phyloP scores from a whole-genome alignment of 2,797 vertebrate species.

The Macrochelys suwanniensis region DNA sequence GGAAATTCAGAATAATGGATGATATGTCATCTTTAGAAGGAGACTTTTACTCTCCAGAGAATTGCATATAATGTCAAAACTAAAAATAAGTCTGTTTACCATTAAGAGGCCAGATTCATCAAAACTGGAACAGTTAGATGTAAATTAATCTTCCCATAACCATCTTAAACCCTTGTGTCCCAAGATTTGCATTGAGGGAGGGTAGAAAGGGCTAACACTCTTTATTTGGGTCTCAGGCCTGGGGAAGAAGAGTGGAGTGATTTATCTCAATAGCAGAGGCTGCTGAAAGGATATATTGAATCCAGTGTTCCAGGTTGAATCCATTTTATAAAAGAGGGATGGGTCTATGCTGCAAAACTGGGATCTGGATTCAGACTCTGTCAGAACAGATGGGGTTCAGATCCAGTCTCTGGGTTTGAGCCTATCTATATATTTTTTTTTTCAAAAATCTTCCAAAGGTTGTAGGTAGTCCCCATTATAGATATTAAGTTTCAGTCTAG shows the following conservation, averaged over 20 bases:
- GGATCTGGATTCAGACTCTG: neutral
- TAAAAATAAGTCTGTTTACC: neutral
- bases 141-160: neutral
- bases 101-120: fast-evolving
- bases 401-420: fast-evolving
- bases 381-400: neutral
- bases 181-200: neutral
- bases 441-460: neutral
- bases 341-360: neutral
- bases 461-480: neutral
- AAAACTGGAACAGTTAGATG: neutral
- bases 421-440: neutral
- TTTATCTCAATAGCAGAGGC: neutral
- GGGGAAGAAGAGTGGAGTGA: neutral
- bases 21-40: neutral
- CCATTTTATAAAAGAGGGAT: neutral
- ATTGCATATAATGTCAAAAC: neutral
- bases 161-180: neutral
- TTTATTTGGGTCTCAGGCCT: neutral
- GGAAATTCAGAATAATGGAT: neutral
- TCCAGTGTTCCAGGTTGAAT: neutral
- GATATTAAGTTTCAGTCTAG: neutral
- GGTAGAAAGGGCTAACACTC: neutral
- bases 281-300: neutral
- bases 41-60: neutral